Evolutionary conservation across 2,888 invertebrate genomes (phyloP).

Genomic region (Thyatira batis): DNA sequence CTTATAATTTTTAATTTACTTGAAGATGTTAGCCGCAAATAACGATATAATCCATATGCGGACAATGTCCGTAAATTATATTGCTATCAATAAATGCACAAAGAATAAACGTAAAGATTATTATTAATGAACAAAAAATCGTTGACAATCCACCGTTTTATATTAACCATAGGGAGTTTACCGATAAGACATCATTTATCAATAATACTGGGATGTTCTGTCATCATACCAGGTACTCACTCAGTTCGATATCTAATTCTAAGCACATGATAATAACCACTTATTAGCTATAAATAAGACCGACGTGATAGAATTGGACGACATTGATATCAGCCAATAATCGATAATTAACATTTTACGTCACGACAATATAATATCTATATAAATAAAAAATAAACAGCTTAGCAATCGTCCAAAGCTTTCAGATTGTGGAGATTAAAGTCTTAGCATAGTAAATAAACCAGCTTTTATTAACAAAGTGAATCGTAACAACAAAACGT

Average conservation of each 20-base stretch:
- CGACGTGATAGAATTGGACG: neutral
- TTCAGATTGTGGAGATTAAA: too few species aligned
- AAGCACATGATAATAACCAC: neutral
- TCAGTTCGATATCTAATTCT: neutral
- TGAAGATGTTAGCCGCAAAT: too few species aligned
- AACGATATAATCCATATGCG: too few species aligned
- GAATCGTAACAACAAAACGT: neutral
- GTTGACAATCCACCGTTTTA: neutral
- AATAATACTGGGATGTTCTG: neutral
- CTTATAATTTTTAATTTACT: too few species aligned
- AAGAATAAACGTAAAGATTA: neutral
- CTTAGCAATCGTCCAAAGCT: too few species aligned
- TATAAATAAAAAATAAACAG: too few species aligned
- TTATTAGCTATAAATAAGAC: neutral
- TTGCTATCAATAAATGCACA: neutral
- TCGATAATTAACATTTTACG: neutral
- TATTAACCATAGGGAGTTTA: neutral
- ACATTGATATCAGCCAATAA: neutral
- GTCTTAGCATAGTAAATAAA: too few species aligned
- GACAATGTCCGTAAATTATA: too few species aligned
- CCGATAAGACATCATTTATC: neutral
- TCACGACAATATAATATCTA: too few species aligned
- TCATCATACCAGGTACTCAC: neutral
- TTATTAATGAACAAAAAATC: neutral
- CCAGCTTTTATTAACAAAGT: too few species aligned